These are phyloP conservation scores for Drosophila atripex DNA, from an alignment of 2,888 invertebrate genomes.

Conservation along the genomic window DNA sequence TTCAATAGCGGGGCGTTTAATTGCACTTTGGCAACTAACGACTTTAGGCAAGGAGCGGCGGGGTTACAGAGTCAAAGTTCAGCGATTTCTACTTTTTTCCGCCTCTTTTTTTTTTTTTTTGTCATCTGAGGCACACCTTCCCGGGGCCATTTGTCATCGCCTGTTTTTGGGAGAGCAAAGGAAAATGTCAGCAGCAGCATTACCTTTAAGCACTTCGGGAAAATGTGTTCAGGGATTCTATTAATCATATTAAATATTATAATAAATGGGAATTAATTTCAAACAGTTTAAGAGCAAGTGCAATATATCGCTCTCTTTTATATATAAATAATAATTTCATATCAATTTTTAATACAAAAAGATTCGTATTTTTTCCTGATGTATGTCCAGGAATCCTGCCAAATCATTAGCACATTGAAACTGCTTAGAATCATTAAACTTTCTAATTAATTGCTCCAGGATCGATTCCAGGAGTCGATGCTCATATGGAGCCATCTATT, in stretches of 20 bases:
- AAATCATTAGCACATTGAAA: constrained; percentile 28
- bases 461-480: constrained; percentile 26
- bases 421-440: constrained; percentile 27
- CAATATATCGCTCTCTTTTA: too few species aligned
- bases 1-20: constrained; percentile 74
- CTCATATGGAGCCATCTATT: constrained; percentile 27
- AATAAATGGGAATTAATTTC: neutral
- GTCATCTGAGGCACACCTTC: constrained; percentile 60
- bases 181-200: constrained; percentile 29
- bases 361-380: neutral
- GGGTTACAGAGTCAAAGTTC: constrained; percentile 61
- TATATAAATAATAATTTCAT: too few species aligned
- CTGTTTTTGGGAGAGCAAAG: constrained; percentile 2
- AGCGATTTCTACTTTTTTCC: constrained; percentile 38
- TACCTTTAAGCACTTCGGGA: constrained; percentile 17
- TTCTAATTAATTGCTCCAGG: constrained; percentile 32
- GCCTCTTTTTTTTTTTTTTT: constrained; percentile 20
- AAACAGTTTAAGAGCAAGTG: too few species aligned
- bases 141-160: constrained; percentile 64
- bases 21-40: constrained; percentile 58
- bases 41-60: neutral
- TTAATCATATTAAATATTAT: neutral
- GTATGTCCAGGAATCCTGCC: neutral
- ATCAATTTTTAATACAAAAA: neutral
- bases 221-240: neutral